Evolutionary conservation across 2,797 vertebrate genomes (phyloP).

Genomic region (Trematomus bernacchii): DNA sequence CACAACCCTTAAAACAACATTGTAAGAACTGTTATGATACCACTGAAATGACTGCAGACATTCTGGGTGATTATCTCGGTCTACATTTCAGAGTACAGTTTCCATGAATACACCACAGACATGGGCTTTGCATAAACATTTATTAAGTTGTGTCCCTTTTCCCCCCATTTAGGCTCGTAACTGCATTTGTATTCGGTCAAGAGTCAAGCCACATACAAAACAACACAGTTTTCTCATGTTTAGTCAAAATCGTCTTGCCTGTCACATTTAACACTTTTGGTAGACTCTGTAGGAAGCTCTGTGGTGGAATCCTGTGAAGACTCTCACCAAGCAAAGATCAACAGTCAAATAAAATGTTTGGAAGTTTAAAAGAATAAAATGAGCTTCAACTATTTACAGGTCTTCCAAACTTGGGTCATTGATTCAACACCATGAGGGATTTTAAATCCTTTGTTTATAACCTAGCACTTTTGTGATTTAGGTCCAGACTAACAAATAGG

Average conservation of each 20-base stretch:
- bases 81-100: conserved; percentile 36
- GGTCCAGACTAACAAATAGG: conserved; percentile 17
- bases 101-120: conserved; percentile 58
- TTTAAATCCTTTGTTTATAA: conserved; percentile 7
- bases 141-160: conserved; percentile 69
- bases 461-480: conserved; percentile 35
- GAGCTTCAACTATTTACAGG: conserved; percentile 77
- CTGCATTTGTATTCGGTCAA: conserved; percentile 43
- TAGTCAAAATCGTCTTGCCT: conserved; percentile 43
- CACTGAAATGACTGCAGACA: conserved; percentile 19
- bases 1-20: conserved; percentile 41
- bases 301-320: conserved; percentile 53
- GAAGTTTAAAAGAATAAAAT: conserved; percentile 77
- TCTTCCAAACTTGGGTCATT: conserved; percentile 47
- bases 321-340: conserved; percentile 51
- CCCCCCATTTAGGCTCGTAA: conserved; percentile 49
- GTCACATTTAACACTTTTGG: conserved; percentile 60
- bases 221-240: conserved; percentile 50
- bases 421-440: neutral
- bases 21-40: conserved; percentile 37
- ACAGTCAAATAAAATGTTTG: conserved; percentile 73
- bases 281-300: conserved; percentile 73
- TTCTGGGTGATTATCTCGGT: conserved; percentile 35
- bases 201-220: conserved; percentile 50
- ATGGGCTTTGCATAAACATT: conserved; percentile 74